Evolutionary conservation across 2,888 invertebrate genomes (phyloP).

Genomic region (Muschampia plurimacula): DNA sequence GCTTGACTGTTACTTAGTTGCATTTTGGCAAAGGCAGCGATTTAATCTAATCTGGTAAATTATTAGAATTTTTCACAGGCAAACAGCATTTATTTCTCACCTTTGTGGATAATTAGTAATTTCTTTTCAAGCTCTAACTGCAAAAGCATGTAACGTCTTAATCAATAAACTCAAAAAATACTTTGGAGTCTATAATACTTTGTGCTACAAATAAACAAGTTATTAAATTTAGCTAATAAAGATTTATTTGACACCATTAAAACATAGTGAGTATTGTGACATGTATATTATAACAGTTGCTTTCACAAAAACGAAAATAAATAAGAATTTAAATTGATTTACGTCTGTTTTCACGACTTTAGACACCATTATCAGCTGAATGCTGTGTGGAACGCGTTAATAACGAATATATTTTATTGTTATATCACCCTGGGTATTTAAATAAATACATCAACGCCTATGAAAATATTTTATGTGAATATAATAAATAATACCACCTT

Average conservation of each 20-base stretch:
- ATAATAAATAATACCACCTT: no score
- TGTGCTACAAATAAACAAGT: neutral
- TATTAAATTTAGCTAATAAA: constrained; percentile 18
- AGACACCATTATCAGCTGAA: constrained; percentile 7
- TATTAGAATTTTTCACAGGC: no score
- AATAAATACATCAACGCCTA: neutral
- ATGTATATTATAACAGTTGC: constrained; percentile 29
- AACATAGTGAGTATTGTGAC: constrained; percentile 37
- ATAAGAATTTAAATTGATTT: constrained; percentile 32
- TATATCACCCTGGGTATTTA: neutral
- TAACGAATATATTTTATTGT: neutral
- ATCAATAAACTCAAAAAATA: neutral
- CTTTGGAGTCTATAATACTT: neutral
- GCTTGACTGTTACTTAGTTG: no score
- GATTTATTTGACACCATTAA: constrained; percentile 39
- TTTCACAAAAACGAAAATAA: constrained; percentile 27
- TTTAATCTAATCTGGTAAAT: no score
- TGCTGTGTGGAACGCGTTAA: neutral
- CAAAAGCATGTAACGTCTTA: no score
- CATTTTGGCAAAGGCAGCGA: no score
- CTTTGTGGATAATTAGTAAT: neutral
- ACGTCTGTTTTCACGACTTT: constrained; percentile 9
- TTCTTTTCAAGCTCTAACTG: neutral
- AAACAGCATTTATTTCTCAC: no score
- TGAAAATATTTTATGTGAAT: neutral